Evolutionary conservation across 2,113 vertebrate genomes (phyloP).

Genomic region (Pandion haliaetus): DNA sequence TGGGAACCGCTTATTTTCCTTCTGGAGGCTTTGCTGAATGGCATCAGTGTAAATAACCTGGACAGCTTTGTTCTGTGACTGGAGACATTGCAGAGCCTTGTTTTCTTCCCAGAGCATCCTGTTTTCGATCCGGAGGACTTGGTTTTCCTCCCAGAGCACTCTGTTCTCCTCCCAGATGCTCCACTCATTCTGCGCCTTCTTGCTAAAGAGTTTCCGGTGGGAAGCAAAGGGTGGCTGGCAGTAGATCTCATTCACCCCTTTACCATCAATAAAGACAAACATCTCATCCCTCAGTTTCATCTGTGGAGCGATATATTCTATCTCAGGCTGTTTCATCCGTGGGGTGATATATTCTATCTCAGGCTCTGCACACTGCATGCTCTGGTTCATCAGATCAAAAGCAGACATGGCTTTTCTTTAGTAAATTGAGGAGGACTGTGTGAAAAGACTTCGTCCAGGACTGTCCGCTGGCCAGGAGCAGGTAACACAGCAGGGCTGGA

Average conservation of each 20-base stretch:
- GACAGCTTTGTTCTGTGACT: constrained; percentile 31
- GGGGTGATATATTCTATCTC: constrained; percentile 23
- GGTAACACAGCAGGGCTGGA: neutral
- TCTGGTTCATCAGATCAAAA: neutral
- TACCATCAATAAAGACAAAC: constrained; percentile 61
- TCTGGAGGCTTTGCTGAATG: neutral
- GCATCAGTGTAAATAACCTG: constrained; percentile 23
- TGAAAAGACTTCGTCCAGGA: neutral
- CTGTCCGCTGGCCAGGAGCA: neutral
- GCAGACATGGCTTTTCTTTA: neutral
- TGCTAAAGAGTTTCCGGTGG: constrained; percentile 11
- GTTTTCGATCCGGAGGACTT: constrained; percentile 46
- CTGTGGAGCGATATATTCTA: neutral
- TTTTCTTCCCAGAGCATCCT: constrained; percentile 68
- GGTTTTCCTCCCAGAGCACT: constrained; percentile 63
- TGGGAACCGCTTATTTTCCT: neutral
- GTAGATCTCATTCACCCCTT: constrained; percentile 55
- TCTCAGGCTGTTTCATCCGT: constrained; percentile 12
- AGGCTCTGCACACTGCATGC: neutral
- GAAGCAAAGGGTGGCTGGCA: constrained; percentile 20
- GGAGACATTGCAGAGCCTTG: constrained; percentile 55
- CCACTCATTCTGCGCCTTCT: constrained; percentile 38
- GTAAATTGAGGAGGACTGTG: neutral
- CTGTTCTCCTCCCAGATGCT: constrained; percentile 69
- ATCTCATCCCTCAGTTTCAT: constrained; percentile 57